Conservation (phyloP, 2,113 vertebrate genomes). For the Irena cyanogastra region DNA sequence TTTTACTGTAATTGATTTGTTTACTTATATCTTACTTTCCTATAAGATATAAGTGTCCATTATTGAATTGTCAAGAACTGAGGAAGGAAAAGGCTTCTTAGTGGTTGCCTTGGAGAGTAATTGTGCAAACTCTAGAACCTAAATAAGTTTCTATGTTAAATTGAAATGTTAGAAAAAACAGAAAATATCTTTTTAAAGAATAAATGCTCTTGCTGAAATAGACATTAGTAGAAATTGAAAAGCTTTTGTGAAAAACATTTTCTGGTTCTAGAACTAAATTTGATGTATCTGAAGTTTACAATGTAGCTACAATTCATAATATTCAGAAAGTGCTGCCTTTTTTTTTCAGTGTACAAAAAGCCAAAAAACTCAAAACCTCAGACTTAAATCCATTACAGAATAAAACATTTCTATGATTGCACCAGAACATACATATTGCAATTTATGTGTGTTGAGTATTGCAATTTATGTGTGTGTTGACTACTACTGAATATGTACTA, state of each 20-base stretch:
- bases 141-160: background rate
- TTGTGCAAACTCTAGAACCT: background rate
- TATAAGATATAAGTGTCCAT: background rate
- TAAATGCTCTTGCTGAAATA: background rate
- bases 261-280: background rate
- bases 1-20: background rate
- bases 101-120: background rate
- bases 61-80: background rate
- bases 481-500: background rate
- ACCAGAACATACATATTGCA: background rate
- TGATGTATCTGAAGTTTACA: background rate
- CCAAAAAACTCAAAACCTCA: background rate
- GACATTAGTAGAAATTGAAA: background rate
- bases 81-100: background rate
- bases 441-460: background rate
- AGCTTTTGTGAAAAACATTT: background rate
- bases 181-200: background rate
- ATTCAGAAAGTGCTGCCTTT: background rate
- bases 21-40: too few species aligned
- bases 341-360: background rate
- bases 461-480: background rate
- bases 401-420: accelerated
- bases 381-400: background rate
- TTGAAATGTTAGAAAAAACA: background rate
- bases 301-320: background rate